Base-by-base conservation (phyloP, 1,140 invertebrate genomes). In the Limonius californicus region DNA sequence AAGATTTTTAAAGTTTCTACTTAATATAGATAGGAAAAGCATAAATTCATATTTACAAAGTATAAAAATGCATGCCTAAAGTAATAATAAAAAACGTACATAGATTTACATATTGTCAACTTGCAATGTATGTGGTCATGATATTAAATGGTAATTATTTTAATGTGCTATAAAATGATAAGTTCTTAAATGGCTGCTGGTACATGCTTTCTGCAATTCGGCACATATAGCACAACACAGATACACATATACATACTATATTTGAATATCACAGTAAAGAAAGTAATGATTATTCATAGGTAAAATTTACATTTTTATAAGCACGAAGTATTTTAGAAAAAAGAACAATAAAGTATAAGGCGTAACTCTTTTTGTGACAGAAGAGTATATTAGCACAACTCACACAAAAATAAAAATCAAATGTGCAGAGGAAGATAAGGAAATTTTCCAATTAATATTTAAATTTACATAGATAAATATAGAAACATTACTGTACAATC, bases 261-360 rank as follows among this genome's bases (percentile, higher is more conserved):
- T 60, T 68, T 68, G 63, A 71, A 66, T 72, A 71, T 72, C 70
- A 71, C 70, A 71, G 70, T 68, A 70, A 69, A 71, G 64, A 70
- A 63, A 18, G 32, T 61, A 61, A 63, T 32, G 20, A 27, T 27
- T 14, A 56, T 23, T 55, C 14, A 55, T 55, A 56, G 23, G 20
- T 56, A 50, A 50, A 45, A 50, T 50, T 50, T 50, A 50, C 45
- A 50, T 50, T 62, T 62, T 54, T 54, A 32, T 19, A 54, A 35
- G 16, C 20, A 39, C 11, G 47, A 21, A 21, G 47, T 32, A 58
- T 43, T 27, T 19, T 57, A 57, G 56, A 57, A 20, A 19, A 42
- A 58, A 27, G 42, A 30, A 39, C n/a, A 39, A 39, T 6, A 39
- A 39, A 21, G 39, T 43, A 45, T 55, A 55, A 55, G 54, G 54